A percentile compares a stretch with the other conserved stretches of the same genome.
Evolutionary conservation across 1,140 invertebrate genomes (phyloP).

Genomic region (Diabrotica undecimpunctata): DNA sequence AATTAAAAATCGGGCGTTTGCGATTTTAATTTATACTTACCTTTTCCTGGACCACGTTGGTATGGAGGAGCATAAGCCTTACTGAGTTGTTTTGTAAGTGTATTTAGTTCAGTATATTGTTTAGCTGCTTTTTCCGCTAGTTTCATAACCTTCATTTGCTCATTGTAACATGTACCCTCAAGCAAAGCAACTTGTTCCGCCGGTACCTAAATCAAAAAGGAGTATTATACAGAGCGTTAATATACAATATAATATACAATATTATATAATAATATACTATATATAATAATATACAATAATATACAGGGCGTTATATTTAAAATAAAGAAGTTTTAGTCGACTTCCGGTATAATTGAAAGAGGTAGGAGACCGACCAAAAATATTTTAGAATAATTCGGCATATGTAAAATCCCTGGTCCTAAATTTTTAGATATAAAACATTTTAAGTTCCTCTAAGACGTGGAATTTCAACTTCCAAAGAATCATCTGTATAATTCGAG

Average conservation of each 20-base stretch:
- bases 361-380: too few species aligned
- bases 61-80: conserved; percentile 54
- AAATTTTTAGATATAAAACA: too few species aligned
- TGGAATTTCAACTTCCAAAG: too few species aligned
- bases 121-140: conserved; percentile 57
- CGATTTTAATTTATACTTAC: conserved; percentile 5
- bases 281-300: background rate
- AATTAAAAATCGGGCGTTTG: too few species aligned
- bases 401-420: too few species aligned
- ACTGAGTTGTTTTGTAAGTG: conserved; percentile 52
- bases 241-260: background rate
- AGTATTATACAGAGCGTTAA: background rate
- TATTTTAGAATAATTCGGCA: too few species aligned
- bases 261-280: conserved; percentile 16
- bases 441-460: too few species aligned
- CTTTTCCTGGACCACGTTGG: conserved; percentile 23
- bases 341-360: too few species aligned
- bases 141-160: conserved; percentile 56
- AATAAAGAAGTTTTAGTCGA: too few species aligned
- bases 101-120: conserved; percentile 55
- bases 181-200: conserved; percentile 55
- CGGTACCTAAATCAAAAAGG: conserved; percentile 41
- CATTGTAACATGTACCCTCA: conserved; percentile 55
- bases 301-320: too few species aligned
- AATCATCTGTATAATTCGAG: too few species aligned